Evolutionary conservation across 2,797 vertebrate genomes (phyloP).

Genomic region (Balearica regulorum): DNA sequence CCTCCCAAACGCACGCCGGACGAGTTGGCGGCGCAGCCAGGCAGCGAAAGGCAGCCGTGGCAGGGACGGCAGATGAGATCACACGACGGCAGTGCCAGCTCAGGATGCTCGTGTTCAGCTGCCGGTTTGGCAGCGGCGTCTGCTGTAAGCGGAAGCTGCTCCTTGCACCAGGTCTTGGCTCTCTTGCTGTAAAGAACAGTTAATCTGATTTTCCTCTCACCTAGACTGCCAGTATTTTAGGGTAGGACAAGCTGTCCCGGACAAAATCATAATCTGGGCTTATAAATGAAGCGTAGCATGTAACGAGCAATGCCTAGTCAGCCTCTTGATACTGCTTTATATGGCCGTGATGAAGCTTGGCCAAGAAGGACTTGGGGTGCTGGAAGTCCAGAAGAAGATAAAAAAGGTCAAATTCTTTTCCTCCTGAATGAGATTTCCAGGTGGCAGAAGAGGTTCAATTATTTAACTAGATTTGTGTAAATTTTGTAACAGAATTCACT

Average conservation of each 20-base stretch:
- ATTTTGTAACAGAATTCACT: not conserved
- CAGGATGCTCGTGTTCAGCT: not conserved
- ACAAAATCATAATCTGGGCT: not conserved
- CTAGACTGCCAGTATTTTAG: not conserved
- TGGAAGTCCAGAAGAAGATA: not conserved
- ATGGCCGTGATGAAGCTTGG: not conserved
- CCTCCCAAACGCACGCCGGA: not conserved
- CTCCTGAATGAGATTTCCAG: conserved; percentile 8
- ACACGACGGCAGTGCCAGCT: not conserved
- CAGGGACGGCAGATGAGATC: not conserved
- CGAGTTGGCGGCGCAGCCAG: not conserved
- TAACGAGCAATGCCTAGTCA: not conserved
- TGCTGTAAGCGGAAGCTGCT: not conserved
- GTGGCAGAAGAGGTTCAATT: not conserved
- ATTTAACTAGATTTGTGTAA: not conserved
- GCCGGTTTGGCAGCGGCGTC: fast-evolving
- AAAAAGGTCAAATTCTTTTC: not conserved
- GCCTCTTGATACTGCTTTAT: not conserved
- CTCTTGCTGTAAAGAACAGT: not conserved
- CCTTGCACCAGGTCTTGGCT: not conserved
- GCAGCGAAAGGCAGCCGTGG: not conserved
- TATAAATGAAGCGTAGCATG: not conserved
- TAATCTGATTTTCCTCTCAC: conserved; percentile 9
- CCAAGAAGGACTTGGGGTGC: not conserved
- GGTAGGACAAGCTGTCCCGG: not conserved